Base-by-base conservation (phyloP, 2,797 vertebrate genomes). In the Fistularia tabacaria region DNA sequence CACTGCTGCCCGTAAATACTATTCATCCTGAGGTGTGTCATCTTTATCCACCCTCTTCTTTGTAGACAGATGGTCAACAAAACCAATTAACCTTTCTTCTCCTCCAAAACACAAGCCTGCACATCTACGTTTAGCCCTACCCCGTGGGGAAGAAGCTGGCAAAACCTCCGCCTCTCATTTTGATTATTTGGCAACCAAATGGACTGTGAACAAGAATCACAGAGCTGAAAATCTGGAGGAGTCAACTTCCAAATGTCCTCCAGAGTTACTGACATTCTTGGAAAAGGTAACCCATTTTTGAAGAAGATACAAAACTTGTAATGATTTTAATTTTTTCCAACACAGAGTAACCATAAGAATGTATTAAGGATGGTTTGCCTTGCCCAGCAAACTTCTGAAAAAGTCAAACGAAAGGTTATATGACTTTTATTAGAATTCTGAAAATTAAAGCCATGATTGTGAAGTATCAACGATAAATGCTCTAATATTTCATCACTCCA, bases 81-180 rank as follows among this genome's bases (percentile, higher is more conserved):
- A 95, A 90, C 86, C 88, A 91, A 91, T 93, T 94, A 93, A 92
- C 93, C 92, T 93, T 89, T 89, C 77, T 74, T 56, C 59, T 74
- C 77, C 79, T 85, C 80, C 80, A 79, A 68, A 71, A 77, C 82
- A 84, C 85, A 85, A 75, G 56, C 78, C 85, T 85, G 77, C 80
- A 45, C 76, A 59, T 59, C 69, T 81, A 71, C 75, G 82, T 75
- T 51, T 69, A 80, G 76, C 75, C 80, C 81, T 74, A 77, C 71
- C 82, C 87, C 86, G 51, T 67, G 10, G 46, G 82, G 85, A 62
- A 66, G 58, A 58, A 71, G 76, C 62, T 74, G 73, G 66, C 87
- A 85, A 88, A 81, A 47, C 80, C 77, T 25, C 25, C 25, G 2
- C 25, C 5, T 3, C 25, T 25, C 25, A 25, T 25, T 25, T 67